Conservation (phyloP, 2,113 vertebrate genomes). For the Cynoglossus semilaevis region DNA sequence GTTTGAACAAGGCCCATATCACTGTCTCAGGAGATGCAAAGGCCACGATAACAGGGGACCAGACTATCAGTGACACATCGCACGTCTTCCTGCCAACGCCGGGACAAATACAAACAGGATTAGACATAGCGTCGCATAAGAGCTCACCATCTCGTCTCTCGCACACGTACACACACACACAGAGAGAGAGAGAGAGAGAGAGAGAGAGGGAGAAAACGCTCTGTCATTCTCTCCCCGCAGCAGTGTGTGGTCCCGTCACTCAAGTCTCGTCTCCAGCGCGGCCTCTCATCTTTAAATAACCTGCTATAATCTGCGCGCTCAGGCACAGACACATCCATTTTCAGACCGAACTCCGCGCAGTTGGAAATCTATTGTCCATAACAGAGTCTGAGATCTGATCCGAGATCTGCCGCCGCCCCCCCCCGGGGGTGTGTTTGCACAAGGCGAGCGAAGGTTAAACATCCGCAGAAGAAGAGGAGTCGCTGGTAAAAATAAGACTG, state of each 20-base stretch:
- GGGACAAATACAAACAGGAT: constrained; percentile 20
- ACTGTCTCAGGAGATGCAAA: constrained; percentile 23
- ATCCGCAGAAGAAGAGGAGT: not conserved
- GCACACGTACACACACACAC: not conserved
- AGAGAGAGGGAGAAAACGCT: not conserved
- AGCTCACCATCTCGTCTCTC: constrained; percentile 2
- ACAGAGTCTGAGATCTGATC: constrained; percentile 5
- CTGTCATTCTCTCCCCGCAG: constrained; percentile 13
- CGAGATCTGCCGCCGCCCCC: constrained; percentile 6
- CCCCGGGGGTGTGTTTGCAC: constrained; percentile 1
- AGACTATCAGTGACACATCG: constrained; percentile 44
- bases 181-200: no score
- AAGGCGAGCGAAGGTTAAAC: not conserved
- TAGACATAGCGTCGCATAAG: not conserved
- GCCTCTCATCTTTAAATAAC: constrained; percentile 61
- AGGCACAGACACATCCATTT: constrained; percentile 38
- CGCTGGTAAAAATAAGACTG: no score
- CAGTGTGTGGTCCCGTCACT: constrained; percentile 65
- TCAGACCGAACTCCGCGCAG: constrained; percentile 28
- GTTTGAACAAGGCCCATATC: constrained; percentile 42
- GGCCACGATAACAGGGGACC: constrained; percentile 12
- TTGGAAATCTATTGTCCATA: constrained; percentile 7
- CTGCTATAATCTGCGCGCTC: constrained; percentile 48
- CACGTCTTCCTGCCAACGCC: constrained; percentile 11
- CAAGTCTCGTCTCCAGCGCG: constrained; percentile 49